Percentiles rank a stretch among this genome's conserved stretches.
Conservation (phyloP, 2,113 vertebrate genomes). For the Benitochromis conjunctus region DNA sequence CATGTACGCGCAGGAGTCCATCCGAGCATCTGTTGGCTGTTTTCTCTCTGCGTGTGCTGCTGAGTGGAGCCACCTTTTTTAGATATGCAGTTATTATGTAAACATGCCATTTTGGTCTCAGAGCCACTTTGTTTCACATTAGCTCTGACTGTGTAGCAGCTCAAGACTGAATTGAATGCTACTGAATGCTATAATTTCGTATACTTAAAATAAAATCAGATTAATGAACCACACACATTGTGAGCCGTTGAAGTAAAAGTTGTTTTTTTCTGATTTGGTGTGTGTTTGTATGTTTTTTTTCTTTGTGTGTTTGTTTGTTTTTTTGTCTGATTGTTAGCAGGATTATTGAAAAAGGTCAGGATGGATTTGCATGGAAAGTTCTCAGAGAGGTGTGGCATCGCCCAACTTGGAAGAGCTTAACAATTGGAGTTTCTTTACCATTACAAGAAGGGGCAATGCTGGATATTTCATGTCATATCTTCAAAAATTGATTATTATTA, state of each 20-base stretch:
- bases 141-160: neutral
- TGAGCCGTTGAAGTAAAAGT: neutral
- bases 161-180: neutral
- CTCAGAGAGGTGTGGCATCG: neutral
- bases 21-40: neutral
- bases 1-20: neutral
- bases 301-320: neutral
- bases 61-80: neutral
- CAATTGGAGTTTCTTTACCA: neutral
- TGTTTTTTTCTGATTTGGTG: neutral
- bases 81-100: neutral
- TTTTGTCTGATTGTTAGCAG: neutral
- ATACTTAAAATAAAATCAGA: neutral
- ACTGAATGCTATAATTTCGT: neutral
- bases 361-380: neutral
- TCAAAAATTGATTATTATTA: neutral
- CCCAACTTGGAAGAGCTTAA: neutral
- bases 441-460: neutral
- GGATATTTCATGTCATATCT: neutral
- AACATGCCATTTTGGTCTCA: neutral
- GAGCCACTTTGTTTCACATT: neutral
- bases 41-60: neutral
- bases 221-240: neutral
- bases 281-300: neutral
- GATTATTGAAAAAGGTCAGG: neutral